A percentile compares a stretch with the other conserved stretches of the same genome.
phyloP scores from a whole-genome alignment of 2,113 vertebrate species.

The Osmerus mordax region DNA sequence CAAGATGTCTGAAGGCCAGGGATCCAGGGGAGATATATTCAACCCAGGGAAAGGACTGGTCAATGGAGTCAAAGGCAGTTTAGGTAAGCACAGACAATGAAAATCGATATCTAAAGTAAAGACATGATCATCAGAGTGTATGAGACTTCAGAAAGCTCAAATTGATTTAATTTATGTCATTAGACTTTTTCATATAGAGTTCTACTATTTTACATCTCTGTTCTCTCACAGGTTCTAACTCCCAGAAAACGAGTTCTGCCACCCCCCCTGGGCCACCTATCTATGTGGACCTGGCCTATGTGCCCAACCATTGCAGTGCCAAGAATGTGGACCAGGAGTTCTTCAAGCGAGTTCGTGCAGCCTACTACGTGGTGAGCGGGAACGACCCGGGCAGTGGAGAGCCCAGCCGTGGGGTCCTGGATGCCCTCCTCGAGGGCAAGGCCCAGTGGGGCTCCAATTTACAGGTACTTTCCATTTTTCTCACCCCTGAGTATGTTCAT shows the following conservation, averaged over 20 bases:
- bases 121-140: neutral
- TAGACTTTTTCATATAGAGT: neutral
- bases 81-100: constrained; percentile 68
- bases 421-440: constrained; percentile 93
- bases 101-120: neutral
- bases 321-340: constrained; percentile 97
- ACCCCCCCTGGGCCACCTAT: constrained; percentile 78
- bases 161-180: neutral
- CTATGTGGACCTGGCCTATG: constrained; percentile 95
- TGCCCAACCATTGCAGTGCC: constrained; percentile 96
- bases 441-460: constrained; percentile 95
- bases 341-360: constrained; percentile 88
- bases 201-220: neutral
- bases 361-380: constrained; percentile 94
- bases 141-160: too few species aligned
- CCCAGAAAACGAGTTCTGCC: constrained; percentile 61
- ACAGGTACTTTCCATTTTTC: constrained; percentile 75
- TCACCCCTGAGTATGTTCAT: neutral
- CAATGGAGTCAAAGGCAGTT: constrained; percentile 83
- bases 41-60: constrained; percentile 78
- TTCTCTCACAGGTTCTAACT: constrained; percentile 57
- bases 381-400: constrained; percentile 91
- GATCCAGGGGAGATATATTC: constrained; percentile 70
- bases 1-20: constrained; percentile 70
- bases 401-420: constrained; percentile 89